Base-by-base conservation (phyloP, 1,140 invertebrate species). In the Schlechtendalia chinensis region DNA sequence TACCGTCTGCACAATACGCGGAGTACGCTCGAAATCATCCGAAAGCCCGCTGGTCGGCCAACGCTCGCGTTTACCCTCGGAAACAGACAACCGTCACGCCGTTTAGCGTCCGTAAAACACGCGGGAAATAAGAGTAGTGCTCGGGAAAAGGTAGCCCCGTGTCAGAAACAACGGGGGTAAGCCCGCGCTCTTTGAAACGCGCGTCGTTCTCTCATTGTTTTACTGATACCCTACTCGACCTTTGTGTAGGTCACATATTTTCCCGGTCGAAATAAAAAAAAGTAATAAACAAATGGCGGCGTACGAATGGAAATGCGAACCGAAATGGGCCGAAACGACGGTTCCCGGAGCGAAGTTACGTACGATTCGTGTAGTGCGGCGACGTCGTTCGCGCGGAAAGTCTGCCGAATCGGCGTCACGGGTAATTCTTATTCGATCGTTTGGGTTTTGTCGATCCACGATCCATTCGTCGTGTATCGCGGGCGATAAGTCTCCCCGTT, bases 201-300 rank as follows among this genome's bases (percentile, higher is more conserved):
- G 39, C 75, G 22, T 47, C n/a, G 75, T 22, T 10, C 39, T 58
- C 24, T 79, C 75, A 79, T 79, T 79, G 75, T 79, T 79, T 79
- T n/a, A 22, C 58, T 22, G 32, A 58, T 79, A 32, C 58, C 56
- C 56, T 39, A 61, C 58, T 39, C 75, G 75, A 79, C 75, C 75
- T 79, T 79, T 79, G 75, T 79, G 75, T 59, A 79, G 58, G 75
- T 79, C 61, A 77, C 56, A 61, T 59, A 79, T 79, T 79, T 79
- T 45, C 58, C 75, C 75, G 27, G 45, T 58, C 61, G 58, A 27
- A 77, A 79, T 27, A 79, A 58, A 72, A 56, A 58, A 58, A 77
- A 56, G n/a, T n/a, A n/a, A n/a, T n/a, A n/a, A n/a, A n/a, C n/a
- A n/a, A n/a, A n/a, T n/a, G n/a, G 58, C 27, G 72, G 72, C 32